Evolutionary conservation across 2,797 vertebrate species (phyloP).

Genomic region (Antrozous pallidus): DNA sequence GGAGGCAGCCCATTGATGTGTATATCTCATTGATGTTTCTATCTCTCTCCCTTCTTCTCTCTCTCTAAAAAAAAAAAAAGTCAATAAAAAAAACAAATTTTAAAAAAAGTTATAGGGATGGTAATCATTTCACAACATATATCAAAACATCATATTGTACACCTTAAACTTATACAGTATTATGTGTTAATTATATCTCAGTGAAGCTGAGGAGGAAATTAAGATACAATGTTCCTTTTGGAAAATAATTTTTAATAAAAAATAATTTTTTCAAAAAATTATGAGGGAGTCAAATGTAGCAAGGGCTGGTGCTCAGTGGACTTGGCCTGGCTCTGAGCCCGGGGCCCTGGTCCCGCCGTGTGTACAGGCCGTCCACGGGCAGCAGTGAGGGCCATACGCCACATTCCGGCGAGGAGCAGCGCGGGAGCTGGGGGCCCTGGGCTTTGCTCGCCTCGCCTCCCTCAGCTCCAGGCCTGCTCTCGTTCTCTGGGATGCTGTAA

Average conservation of each 20-base stretch:
- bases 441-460: slow-evolving; percentile 62
- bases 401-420: slow-evolving; percentile 91
- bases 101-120: neutral
- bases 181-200: neutral
- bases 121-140: neutral
- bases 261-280: neutral
- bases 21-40: neutral
- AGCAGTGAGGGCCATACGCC: slow-evolving; percentile 83
- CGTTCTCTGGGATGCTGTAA: neutral
- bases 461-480: neutral
- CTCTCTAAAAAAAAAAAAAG: too few species aligned
- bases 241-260: neutral
- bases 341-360: neutral
- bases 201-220: neutral
- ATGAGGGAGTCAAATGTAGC: neutral
- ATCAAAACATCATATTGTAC: neutral
- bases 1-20: too few species aligned
- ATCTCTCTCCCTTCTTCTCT: neutral
- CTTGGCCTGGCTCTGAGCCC: neutral
- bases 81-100: too few species aligned
- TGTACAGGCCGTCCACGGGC: slow-evolving; percentile 52
- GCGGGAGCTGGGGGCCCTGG: slow-evolving; percentile 65
- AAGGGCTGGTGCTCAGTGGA: neutral
- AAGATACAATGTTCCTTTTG: neutral
- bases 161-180: neutral